Evolutionary conservation across 2,797 vertebrate species (phyloP).

Genomic region (Luscinia luscinia): DNA sequence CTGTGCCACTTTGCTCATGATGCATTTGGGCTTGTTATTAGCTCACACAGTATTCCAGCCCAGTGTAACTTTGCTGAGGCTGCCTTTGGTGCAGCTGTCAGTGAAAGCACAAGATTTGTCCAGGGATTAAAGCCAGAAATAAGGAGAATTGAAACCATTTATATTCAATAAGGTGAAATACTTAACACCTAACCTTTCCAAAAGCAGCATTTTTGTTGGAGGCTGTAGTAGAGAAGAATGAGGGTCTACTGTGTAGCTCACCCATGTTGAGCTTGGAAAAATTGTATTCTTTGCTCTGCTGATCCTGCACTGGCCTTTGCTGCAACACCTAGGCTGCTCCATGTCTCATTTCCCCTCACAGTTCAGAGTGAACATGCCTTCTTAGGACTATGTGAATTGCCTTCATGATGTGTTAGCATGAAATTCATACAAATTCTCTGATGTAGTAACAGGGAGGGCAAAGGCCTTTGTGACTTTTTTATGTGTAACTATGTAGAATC

Average conservation of each 20-base stretch:
- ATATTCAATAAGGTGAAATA: not conserved
- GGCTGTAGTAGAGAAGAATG: not conserved
- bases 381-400: not conserved
- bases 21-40: not conserved
- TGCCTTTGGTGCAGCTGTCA: not conserved
- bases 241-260: not conserved
- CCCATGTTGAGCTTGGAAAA: not conserved
- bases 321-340: not conserved
- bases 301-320: not conserved
- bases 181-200: not conserved
- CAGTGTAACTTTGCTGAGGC: not conserved
- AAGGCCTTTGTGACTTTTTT: not conserved
- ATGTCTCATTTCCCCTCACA: not conserved
- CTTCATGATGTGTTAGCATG: not conserved
- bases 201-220: constrained; percentile 12
- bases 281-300: not conserved
- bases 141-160: not conserved
- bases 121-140: not conserved
- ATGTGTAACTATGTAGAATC: not conserved
- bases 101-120: not conserved
- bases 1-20: not conserved
- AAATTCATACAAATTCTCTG: not conserved
- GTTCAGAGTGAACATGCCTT: not conserved
- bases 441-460: not conserved
- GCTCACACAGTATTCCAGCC: not conserved